phyloP scores from a whole-genome alignment of 2,113 vertebrate genomes.

The Alectura lathami region DNA sequence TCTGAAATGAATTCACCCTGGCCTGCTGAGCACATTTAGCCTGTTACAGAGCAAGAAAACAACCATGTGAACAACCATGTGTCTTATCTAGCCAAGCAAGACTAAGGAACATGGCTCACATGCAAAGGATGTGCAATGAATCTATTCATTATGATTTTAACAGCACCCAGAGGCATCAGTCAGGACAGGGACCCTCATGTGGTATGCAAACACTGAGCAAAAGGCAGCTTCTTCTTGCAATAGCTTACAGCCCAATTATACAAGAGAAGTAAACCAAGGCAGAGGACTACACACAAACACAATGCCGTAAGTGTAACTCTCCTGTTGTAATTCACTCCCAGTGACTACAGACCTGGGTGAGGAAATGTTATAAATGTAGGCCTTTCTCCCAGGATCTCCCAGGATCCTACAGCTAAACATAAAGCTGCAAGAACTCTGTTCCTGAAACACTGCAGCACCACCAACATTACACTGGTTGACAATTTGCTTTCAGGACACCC shows the following conservation, averaged over 20 bases:
- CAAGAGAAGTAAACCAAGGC: background rate
- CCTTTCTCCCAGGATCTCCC: background rate
- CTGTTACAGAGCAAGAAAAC: background rate
- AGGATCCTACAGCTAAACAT: background rate
- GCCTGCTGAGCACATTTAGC: background rate
- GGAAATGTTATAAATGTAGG: background rate
- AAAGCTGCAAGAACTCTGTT: background rate
- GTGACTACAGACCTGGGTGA: background rate
- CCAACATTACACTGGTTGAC: background rate
- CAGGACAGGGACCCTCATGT: background rate
- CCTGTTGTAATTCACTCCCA: background rate
- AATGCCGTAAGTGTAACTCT: accelerated
- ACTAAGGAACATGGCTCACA: background rate
- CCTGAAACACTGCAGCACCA: background rate
- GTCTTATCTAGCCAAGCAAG: background rate
- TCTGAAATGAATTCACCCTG: background rate
- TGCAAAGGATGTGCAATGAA: background rate
- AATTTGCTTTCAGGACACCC: background rate
- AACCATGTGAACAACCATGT: too few species aligned
- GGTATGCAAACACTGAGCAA: background rate
- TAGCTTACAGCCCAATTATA: background rate
- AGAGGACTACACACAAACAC: background rate
- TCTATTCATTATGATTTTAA: background rate
- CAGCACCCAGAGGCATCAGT: background rate
- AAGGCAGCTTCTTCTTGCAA: background rate